Conservation (phyloP, 2,797 vertebrate genomes). For the Chelmon rostratus region DNA sequence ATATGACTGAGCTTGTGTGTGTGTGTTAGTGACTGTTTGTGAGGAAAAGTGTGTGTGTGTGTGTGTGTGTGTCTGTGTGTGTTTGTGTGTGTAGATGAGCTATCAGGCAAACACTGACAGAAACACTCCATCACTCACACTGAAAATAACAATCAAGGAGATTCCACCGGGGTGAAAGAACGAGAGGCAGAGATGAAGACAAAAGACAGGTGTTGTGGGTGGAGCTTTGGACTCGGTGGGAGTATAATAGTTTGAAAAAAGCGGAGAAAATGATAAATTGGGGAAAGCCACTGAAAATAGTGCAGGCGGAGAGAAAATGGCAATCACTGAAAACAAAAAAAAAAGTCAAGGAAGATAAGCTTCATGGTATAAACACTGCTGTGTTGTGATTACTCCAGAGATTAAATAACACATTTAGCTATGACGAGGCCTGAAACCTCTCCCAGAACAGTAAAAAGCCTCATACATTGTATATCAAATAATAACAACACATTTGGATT, state of each 20-base stretch:
- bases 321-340: slow-evolving; percentile 10
- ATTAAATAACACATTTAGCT: slow-evolving; percentile 23
- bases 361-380: slow-evolving; percentile 34
- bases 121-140: slow-evolving; percentile 64
- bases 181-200: slow-evolving; percentile 16
- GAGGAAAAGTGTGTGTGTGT: slow-evolving; percentile 10
- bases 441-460: slow-evolving; percentile 28
- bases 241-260: slow-evolving; percentile 26
- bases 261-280: slow-evolving; percentile 18
- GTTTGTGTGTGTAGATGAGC: slow-evolving; percentile 29
- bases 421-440: slow-evolving; percentile 14
- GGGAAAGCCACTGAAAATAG: slow-evolving; percentile 11
- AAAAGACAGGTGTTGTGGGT: slow-evolving; percentile 18
- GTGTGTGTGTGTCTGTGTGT: slow-evolving; percentile 17
- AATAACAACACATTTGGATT: slow-evolving; percentile 11
- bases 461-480: slow-evolving; percentile 26
- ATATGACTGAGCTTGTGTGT: background rate
- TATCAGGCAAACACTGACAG: slow-evolving; percentile 61
- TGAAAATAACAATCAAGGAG: slow-evolving; percentile 45
- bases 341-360: slow-evolving; percentile 32
- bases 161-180: slow-evolving; percentile 36
- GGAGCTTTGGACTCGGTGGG: slow-evolving; percentile 31
- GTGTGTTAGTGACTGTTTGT: background rate
- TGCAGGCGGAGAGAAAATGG: slow-evolving; percentile 18
- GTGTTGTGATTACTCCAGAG: slow-evolving; percentile 27